Evolutionary conservation across 2,797 vertebrate genomes (phyloP).

Genomic region (Eulemur rubriventer): DNA sequence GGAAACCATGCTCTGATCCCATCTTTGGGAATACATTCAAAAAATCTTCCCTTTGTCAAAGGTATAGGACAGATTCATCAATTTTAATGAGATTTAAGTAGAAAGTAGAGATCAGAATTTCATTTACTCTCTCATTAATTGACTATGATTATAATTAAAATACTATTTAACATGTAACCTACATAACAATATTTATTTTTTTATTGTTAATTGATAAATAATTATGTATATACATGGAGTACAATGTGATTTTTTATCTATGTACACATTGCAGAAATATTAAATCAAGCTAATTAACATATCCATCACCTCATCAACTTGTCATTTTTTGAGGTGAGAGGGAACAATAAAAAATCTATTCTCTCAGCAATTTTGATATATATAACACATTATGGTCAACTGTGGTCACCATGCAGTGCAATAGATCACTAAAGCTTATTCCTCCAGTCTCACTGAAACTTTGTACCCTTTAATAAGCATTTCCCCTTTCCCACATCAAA

Average conservation of each 20-base stretch:
- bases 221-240: background rate
- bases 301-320: background rate
- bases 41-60: background rate
- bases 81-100: background rate
- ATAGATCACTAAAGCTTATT: background rate
- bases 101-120: background rate
- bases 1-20: background rate
- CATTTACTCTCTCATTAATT: background rate
- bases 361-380: background rate
- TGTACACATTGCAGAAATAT: background rate
- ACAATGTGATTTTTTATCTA: background rate
- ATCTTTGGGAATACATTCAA: background rate
- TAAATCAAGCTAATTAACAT: background rate
- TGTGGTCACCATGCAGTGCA: background rate
- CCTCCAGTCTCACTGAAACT: background rate
- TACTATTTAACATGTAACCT: background rate
- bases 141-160: conserved; percentile 4
- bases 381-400: background rate
- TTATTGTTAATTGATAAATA: background rate
- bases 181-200: background rate
- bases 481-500: background rate
- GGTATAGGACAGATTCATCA: background rate
- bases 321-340: background rate
- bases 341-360: background rate
- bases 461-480: background rate